These are phyloP conservation scores for Spialia ferax DNA, from an alignment of 2,888 invertebrate genomes.

Conservation along the genomic window DNA sequence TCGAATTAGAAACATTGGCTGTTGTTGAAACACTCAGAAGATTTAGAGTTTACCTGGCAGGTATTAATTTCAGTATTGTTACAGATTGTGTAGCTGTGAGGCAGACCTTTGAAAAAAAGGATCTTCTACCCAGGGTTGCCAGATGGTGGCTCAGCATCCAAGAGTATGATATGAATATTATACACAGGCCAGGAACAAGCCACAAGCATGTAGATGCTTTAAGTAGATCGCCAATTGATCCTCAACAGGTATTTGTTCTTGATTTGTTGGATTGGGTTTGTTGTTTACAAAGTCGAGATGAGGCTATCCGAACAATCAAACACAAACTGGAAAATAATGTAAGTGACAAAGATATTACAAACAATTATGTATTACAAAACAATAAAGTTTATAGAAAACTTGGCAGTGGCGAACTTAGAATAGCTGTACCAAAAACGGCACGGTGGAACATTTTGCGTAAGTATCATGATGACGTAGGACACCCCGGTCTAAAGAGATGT, in stretches of 20 bases:
- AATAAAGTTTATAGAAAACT: neutral
- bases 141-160: conserved; percentile 13
- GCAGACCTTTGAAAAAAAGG: neutral
- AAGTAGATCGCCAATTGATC: neutral
- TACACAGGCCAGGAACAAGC: neutral
- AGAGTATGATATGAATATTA: neutral
- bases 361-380: neutral
- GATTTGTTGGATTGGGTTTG: neutral
- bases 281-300: neutral
- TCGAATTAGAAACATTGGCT: neutral
- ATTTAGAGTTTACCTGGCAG: neutral
- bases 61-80: neutral
- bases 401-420: neutral
- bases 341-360: neutral
- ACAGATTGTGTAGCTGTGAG: conserved; percentile 1
- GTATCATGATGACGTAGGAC: neutral
- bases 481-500: neutral
- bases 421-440: neutral
- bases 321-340: neutral
- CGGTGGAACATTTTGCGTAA: neutral
- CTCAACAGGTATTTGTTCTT: neutral
- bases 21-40: neutral
- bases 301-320: neutral
- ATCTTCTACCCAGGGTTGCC: neutral
- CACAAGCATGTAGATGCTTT: neutral